Evolutionary conservation across 2,113 vertebrate species (phyloP).

Genomic region (Triplophysa rosa): DNA sequence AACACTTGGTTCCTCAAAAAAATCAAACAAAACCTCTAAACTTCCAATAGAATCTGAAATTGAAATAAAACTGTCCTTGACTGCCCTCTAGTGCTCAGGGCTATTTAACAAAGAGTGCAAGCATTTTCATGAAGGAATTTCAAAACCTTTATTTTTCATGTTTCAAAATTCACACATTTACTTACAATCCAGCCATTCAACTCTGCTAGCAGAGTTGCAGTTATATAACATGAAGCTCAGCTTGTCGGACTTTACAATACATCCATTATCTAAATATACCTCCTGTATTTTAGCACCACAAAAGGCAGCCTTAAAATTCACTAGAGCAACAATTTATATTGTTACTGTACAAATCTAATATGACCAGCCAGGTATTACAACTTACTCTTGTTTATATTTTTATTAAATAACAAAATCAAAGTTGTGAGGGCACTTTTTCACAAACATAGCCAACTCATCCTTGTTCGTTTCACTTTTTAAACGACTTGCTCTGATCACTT

Average conservation of each 20-base stretch:
- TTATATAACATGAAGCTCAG: constrained; percentile 64
- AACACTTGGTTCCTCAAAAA: no score
- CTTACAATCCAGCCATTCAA: constrained; percentile 61
- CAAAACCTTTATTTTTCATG: constrained; percentile 41
- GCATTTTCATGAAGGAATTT: background rate
- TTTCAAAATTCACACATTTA: constrained; percentile 59
- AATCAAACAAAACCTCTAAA: no score
- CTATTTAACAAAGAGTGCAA: background rate
- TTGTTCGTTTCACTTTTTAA: background rate
- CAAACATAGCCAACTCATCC: background rate
- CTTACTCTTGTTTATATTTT: background rate
- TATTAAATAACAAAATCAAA: background rate
- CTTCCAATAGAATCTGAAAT: background rate
- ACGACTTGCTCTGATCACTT: background rate
- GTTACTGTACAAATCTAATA: background rate
- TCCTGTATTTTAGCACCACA: constrained; percentile 40
- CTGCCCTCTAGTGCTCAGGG: constrained; percentile 28
- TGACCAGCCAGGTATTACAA: background rate
- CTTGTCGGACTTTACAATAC: constrained; percentile 64
- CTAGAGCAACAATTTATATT: constrained; percentile 34
- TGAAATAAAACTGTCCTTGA: background rate
- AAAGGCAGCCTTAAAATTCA: constrained; percentile 49
- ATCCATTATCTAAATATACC: constrained; percentile 43
- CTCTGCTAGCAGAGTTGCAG: constrained; percentile 56
- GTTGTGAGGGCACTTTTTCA: background rate